A percentile compares a stretch with the other conserved stretches of the same genome.
Evolutionary conservation across 1,140 invertebrate species (phyloP).

Genomic region (Temnothorax longispinosus): DNA sequence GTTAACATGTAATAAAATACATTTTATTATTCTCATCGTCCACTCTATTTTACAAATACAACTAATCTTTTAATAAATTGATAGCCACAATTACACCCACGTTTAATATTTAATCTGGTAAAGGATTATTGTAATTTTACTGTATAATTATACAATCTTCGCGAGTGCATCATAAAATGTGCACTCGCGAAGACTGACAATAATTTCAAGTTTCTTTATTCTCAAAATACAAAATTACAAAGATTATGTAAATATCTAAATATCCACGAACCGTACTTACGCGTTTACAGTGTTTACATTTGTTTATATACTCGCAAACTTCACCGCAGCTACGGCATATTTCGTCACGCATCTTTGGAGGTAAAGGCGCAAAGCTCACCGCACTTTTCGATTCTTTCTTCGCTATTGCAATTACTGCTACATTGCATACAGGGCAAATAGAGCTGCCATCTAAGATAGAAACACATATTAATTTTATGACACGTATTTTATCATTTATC

Average conservation of each 20-base stretch:
- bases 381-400: background rate
- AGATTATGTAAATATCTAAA: background rate
- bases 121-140: background rate
- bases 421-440: conserved; percentile 40
- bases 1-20: background rate
- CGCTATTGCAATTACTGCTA: conserved; percentile 1
- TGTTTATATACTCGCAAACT: background rate
- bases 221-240: background rate
- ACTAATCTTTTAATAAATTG: background rate
- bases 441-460: conserved; percentile 17
- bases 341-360: conserved; percentile 14
- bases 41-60: background rate
- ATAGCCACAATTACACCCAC: background rate
- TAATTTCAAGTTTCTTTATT: background rate
- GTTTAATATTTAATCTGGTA: background rate
- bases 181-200: background rate
- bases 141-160: background rate
- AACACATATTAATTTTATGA: background rate
- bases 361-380: conserved; percentile 43
- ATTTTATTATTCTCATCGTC: background rate
- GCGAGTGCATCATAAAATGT: background rate
- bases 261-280: background rate
- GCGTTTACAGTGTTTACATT: conserved; percentile 47
- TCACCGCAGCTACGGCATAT: conserved; percentile 37
- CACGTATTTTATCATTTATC: background rate